Base-by-base conservation (phyloP, 2,888 invertebrate genomes). In the Heliothis peltigera region DNA sequence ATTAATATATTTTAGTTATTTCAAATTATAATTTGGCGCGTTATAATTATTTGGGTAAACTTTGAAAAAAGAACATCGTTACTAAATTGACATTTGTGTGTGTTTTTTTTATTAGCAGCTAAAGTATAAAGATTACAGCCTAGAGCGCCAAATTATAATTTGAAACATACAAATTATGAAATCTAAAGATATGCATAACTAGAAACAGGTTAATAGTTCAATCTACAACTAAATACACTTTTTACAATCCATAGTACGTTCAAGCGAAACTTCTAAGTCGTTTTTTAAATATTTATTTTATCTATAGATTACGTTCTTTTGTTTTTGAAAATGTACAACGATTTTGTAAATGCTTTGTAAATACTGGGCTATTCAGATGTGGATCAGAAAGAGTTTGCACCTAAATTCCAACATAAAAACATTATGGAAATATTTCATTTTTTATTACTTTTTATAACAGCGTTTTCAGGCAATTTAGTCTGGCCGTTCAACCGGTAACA, bases 211-310 rank as follows among this genome's bases (percentile, higher is more conserved):
- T 91, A 92, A 91, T 93, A 92, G 86, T 89, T 90, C 83, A 84
- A 87, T 91, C 94, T 95, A 95, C 91, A 91, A 90, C 93, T 94
- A 95, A 94, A 93, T 94, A 94, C 92, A 94, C 91, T 94, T 94
- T 95, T 91, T 95, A 94, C 94, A 94, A 91, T 88, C 87, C 89
- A 87, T 92, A 91, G 83, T 91, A 92, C 91, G 85, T 87, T 87
- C 87, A 93, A 93, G 93, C 93, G 86, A 92, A 90, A 89, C 80
- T 86, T 85, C 92, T 93, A 93, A 90, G 82, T 89, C 84, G 83
- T 88, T 89, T 89, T 62, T 88, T 88, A 90, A 91, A 91, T 91
- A 91, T 80, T 85, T 88, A 82, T 84, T 81, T 83, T 86, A 87
- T 88, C 85, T 90, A 89, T 86, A 87, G 84, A 84, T 87, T 84